Evolutionary conservation across 2,888 invertebrate genomes (phyloP).

Genomic region (Harmothoe impar): DNA sequence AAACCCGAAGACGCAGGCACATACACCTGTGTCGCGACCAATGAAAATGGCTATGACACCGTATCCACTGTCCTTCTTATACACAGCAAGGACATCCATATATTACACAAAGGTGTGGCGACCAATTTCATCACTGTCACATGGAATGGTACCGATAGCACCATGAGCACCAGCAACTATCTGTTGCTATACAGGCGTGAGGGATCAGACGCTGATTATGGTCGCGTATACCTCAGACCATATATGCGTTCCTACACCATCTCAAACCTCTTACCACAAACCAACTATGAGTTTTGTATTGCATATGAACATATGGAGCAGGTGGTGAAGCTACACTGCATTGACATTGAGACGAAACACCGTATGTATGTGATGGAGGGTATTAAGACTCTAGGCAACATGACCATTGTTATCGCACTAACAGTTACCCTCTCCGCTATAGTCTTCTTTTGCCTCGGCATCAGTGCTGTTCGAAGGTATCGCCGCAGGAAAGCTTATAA

Average conservation of each 20-base stretch:
- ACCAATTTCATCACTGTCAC: slow-evolving; percentile 82
- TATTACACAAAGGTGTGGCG: slow-evolving; percentile 80
- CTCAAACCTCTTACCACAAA: slow-evolving; percentile 81
- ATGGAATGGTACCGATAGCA: slow-evolving; percentile 77
- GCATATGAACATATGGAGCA: slow-evolving; percentile 76
- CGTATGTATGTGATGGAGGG: slow-evolving; percentile 64
- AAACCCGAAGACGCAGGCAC: slow-evolving; percentile 81
- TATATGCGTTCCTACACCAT: slow-evolving; percentile 82
- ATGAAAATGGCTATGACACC: slow-evolving; percentile 78
- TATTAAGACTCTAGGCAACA: slow-evolving; percentile 63
- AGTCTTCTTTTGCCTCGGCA: slow-evolving; percentile 81
- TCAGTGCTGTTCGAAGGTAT: slow-evolving; percentile 79
- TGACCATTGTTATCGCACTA: slow-evolving; percentile 72
- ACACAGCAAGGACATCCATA: slow-evolving; percentile 81
- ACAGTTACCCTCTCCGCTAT: slow-evolving; percentile 74
- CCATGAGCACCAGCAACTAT: slow-evolving; percentile 73
- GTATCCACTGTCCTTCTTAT: slow-evolving; percentile 80
- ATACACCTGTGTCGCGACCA: slow-evolving; percentile 83
- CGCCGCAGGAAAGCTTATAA: slow-evolving; percentile 81
- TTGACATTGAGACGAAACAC: slow-evolving; percentile 66
- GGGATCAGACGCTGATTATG: slow-evolving; percentile 72
- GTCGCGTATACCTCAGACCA: slow-evolving; percentile 74
- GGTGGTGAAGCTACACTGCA: slow-evolving; percentile 80
- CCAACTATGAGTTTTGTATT: slow-evolving; percentile 84
- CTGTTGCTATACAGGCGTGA: slow-evolving; percentile 79